Evolutionary conservation across 2,888 invertebrate genomes (phyloP).

Genomic region (Hemithea aestivaria): DNA sequence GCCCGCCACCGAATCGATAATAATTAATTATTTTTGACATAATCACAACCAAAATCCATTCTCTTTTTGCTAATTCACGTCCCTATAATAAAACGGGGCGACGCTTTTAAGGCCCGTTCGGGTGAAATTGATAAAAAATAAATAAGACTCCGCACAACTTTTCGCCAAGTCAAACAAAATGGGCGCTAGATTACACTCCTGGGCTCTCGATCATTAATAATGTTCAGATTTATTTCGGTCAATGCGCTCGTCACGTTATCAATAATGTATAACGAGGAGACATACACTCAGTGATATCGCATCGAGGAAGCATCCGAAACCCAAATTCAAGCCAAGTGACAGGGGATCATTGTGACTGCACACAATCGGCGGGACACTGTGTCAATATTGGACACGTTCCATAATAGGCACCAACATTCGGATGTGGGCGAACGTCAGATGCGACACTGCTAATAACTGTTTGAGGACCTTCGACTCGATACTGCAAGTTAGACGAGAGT

Average conservation of each 20-base stretch:
- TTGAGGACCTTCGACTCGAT: constrained; percentile 53
- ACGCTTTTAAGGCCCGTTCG: constrained; percentile 67
- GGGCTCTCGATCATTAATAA: constrained; percentile 60
- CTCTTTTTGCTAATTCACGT: constrained; percentile 84
- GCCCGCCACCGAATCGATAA: constrained; percentile 77
- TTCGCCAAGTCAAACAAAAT: constrained; percentile 71
- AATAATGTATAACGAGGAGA: constrained; percentile 17
- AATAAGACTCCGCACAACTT: constrained; percentile 66
- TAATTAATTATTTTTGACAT: constrained; percentile 87
- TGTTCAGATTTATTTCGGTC: constrained; percentile 35
- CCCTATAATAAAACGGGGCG: constrained; percentile 78
- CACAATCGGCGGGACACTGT: constrained; percentile 61
- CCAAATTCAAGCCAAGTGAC: constrained; percentile 56
- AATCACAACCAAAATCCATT: constrained; percentile 83
- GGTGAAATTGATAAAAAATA: constrained; percentile 77
- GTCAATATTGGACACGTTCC: constrained; percentile 68
- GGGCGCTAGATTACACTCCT: constrained; percentile 52
- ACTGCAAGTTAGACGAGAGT: constrained; percentile 35
- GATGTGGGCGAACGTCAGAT: constrained; percentile 56
- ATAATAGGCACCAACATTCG: constrained; percentile 54
- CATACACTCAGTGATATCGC: constrained; percentile 33
- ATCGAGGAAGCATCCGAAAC: constrained; percentile 41
- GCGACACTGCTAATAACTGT: constrained; percentile 54
- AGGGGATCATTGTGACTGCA: constrained; percentile 61
- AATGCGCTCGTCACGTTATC: constrained; percentile 17